phyloP scores from a whole-genome alignment of 2,797 vertebrate genomes.

The Danio albolineatus region DNA sequence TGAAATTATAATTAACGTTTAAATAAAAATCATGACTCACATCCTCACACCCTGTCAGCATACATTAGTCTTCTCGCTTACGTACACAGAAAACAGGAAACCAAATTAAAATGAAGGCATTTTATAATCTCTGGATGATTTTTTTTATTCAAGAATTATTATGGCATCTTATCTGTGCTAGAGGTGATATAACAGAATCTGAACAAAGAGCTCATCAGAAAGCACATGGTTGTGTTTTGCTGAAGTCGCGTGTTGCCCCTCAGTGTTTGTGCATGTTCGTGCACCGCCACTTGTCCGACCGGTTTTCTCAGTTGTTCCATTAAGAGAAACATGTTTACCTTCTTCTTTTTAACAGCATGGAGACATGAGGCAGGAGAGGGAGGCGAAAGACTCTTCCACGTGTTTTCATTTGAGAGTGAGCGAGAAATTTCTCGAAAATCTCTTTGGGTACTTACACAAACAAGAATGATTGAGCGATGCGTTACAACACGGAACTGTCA shows the following conservation, averaged over 20 bases:
- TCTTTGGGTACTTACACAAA: constrained; percentile 4
- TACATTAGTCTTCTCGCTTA: neutral
- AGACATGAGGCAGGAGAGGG: constrained; percentile 20
- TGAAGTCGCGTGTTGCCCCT: neutral
- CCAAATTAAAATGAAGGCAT: neutral
- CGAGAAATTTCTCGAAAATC: neutral
- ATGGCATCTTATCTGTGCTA: neutral
- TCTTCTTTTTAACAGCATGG: neutral
- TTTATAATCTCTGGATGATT: neutral
- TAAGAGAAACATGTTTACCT: constrained; percentile 50
- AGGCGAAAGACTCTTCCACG: constrained; percentile 2
- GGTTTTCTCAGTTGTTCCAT: constrained; percentile 36
- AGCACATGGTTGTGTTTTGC: constrained; percentile 20
- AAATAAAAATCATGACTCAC: neutral
- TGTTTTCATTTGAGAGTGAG: constrained; percentile 4
- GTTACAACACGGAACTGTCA: neutral
- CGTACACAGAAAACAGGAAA: neutral
- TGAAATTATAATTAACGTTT: neutral
- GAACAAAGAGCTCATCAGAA: constrained; percentile 21
- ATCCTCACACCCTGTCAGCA: constrained; percentile 12
- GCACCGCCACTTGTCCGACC: constrained; percentile 9
- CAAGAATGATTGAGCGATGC: neutral
- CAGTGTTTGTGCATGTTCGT: constrained; percentile 27
- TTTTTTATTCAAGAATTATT: neutral
- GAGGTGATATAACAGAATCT: neutral